Evolutionary conservation across 1,140 invertebrate species (phyloP), one percentile per base, ranked within the genome.

Genomic region (Pseudobourletiella spinata): DNA sequence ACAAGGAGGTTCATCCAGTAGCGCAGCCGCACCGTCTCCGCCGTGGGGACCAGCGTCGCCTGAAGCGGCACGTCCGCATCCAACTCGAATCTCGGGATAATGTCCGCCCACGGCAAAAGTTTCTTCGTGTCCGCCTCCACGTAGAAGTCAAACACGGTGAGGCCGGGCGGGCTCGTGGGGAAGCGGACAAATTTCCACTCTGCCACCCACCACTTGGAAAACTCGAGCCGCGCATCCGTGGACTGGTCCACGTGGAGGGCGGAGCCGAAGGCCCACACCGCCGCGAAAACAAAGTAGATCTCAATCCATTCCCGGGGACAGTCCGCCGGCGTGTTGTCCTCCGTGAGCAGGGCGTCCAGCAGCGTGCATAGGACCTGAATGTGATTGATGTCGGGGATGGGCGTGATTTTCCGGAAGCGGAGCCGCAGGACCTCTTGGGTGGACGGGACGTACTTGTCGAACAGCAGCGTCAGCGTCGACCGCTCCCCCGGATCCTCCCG

Each of bases 151-250:
- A 98, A 97, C 11, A 97, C 90, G 4, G 90, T 95, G 18, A 87
- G 87, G 58, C 85, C 83, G 22, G 83, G 46, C n/a, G n/a, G n/a
- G n/a, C n/a, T n/a, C 32, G 32, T 51, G 1, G 94, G 94, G 76
- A 96, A 96, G 77, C 93, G 95, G 16, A 97, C 80, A 43, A 86
- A 88, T 76, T 96, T 97, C 74, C 96, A 97, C 75, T 97, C 94
- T 73, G 89, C 93, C 2, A 86, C 77, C 89, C 91, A 98, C 94
- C 94, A 97, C 79, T 96, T 96, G 11, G 89, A 91, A 74, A 96
- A 97, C 74, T 97, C 91, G 46, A 86, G 85, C 50, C 91, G 82
- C 83, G 92, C 91, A 76, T 96, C 92, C 1, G 80, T 76, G 15
- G 80, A 72, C 82, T 91, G 90, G 79, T 96, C 93, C 73, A 26